phyloP scores from a whole-genome alignment of 2,888 invertebrate species.

The Cylindroiulus punctatus region DNA sequence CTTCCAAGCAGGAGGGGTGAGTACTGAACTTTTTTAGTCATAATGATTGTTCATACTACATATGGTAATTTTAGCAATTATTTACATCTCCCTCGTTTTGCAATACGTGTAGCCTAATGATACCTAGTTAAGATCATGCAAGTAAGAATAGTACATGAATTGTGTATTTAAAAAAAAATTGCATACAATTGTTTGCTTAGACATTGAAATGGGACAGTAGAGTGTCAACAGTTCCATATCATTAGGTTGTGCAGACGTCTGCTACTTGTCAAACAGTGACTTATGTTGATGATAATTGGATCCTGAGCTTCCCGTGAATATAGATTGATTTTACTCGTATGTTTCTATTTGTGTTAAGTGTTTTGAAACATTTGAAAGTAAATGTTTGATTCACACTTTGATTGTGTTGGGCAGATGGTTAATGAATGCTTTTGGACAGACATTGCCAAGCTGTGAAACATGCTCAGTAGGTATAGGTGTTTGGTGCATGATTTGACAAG shows the following conservation, averaged over 20 bases:
- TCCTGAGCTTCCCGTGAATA: too few species aligned
- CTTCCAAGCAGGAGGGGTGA: constrained; percentile 83
- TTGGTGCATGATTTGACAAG: not conserved
- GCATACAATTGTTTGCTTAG: too few species aligned
- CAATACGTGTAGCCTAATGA: not conserved
- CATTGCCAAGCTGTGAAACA: not conserved
- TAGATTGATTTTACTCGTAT: too few species aligned
- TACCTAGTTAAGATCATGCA: not conserved
- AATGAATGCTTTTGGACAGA: not conserved
- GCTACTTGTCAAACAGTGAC: too few species aligned
- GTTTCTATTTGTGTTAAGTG: not conserved
- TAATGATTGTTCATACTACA: too few species aligned
- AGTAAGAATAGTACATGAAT: not conserved
- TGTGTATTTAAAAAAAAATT: too few species aligned
- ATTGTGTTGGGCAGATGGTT: not conserved
- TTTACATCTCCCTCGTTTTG: too few species aligned
- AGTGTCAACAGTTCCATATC: too few species aligned
- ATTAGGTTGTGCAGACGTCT: too few species aligned
- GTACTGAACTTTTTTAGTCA: not conserved
- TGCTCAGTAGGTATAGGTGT: not conserved
- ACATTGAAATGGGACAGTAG: too few species aligned
- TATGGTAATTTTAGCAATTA: too few species aligned
- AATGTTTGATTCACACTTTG: not conserved
- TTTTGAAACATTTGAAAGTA: not conserved
- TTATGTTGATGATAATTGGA: too few species aligned